Conservation (phyloP, 2,888 invertebrate genomes). For the Lochmaea crataegi region DNA sequence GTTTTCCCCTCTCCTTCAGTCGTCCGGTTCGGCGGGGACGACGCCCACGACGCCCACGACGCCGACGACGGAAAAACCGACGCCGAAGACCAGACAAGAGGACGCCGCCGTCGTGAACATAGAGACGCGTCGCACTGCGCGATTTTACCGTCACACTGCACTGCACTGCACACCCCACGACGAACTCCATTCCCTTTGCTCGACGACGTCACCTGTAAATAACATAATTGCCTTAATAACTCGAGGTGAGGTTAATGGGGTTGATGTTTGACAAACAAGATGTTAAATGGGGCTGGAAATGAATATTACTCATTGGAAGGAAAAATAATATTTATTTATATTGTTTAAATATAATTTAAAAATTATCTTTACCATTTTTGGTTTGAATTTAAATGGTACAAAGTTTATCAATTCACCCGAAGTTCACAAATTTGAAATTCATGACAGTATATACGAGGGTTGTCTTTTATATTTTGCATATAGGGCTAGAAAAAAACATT, state of each 20-base stretch:
- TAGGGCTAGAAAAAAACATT: no score
- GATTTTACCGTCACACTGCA: constrained; percentile 51
- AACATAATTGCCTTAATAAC: constrained; percentile 48
- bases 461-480: no score
- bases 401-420: no score
- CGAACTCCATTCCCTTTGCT: constrained; percentile 35
- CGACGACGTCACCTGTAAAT: constrained; percentile 54
- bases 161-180: constrained; percentile 49
- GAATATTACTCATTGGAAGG: not conserved
- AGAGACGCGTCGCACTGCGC: constrained; percentile 58
- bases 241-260: constrained; percentile 39
- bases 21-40: constrained; percentile 36
- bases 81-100: constrained; percentile 50
- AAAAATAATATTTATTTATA: not conserved
- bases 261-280: constrained; percentile 42
- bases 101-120: constrained; percentile 42
- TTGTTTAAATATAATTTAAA: not conserved
- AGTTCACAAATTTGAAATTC: no score
- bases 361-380: no score
- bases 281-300: constrained; percentile 25
- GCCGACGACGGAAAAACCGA: constrained; percentile 56
- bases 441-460: no score
- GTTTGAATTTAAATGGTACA: not conserved
- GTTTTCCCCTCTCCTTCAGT: constrained; percentile 43
- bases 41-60: constrained; percentile 51